These are phyloP conservation scores for Prinia subflava DNA, from an alignment of 2,113 vertebrate genomes.

Conservation along the genomic window DNA sequence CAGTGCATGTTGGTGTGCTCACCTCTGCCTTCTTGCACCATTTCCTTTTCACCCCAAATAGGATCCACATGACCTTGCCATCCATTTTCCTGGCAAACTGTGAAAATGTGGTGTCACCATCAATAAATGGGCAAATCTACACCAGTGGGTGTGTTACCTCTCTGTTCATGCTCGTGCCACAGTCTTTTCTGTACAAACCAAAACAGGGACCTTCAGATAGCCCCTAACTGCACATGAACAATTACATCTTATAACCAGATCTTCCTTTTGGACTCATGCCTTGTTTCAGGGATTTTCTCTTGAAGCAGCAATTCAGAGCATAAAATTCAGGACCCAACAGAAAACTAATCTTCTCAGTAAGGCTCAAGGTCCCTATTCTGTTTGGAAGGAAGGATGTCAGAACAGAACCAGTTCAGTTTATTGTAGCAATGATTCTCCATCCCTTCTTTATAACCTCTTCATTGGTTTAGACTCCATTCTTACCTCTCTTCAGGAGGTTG, in stretches of 20 bases:
- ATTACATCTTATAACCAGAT: neutral
- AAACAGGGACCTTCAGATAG: neutral
- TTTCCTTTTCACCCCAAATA: neutral
- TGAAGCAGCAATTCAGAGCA: neutral
- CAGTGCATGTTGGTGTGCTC: neutral
- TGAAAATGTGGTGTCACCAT: neutral
- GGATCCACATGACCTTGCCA: neutral
- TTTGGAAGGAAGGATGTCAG: neutral
- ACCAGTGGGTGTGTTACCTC: no score
- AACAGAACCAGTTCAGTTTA: neutral
- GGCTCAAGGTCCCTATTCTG: neutral
- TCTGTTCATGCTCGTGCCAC: neutral
- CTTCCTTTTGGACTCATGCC: neutral
- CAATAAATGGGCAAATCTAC: neutral
- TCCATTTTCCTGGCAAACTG: neutral
- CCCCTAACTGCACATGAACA: neutral
- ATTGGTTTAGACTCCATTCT: neutral
- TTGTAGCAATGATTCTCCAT: neutral
- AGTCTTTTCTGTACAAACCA: neutral
- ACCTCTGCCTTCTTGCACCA: neutral
- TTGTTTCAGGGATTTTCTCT: neutral
- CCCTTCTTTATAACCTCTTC: neutral
- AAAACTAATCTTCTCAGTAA: neutral
- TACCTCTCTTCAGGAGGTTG: neutral
- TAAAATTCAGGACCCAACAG: neutral